These are phyloP conservation scores for Oxytorus armatus DNA, from an alignment of 2,888 invertebrate genomes.

Conservation along the genomic window DNA sequence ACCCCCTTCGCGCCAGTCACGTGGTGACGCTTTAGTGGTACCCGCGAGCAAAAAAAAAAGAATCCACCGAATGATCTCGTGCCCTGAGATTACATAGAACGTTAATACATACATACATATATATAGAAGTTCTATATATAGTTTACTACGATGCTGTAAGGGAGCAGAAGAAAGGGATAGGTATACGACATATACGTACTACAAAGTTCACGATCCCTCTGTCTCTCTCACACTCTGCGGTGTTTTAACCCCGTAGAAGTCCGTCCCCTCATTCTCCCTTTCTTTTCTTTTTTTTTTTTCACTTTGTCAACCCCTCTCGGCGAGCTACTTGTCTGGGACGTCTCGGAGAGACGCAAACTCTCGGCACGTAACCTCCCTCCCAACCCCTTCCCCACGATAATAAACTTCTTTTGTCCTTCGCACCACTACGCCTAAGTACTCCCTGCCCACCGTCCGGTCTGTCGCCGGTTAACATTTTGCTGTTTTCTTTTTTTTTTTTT, in stretches of 20 bases:
- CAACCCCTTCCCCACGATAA: conserved; percentile 69
- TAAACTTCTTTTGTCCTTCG: conserved; percentile 80
- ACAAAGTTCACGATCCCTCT: conserved; percentile 35
- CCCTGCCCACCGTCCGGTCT: conserved; percentile 63
- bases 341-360: conserved; percentile 58
- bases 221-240: conserved; percentile 13
- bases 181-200: conserved; percentile 1
- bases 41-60: conserved; percentile 44
- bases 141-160: conserved; percentile 15
- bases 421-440: conserved; percentile 63
- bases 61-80: conserved; percentile 50
- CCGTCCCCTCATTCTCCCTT: conserved; percentile 22
- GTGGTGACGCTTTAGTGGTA: conserved; percentile 48
- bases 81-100: conserved; percentile 4
- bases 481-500: conserved; percentile 28
- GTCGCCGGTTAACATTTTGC: conserved; percentile 61
- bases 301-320: conserved; percentile 64
- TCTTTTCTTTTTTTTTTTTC: conserved; percentile 49
- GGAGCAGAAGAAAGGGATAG: conserved; percentile 43
- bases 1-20: conserved; percentile 55
- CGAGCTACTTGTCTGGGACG: conserved; percentile 66
- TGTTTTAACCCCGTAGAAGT: conserved; percentile 53
- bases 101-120: not conserved
- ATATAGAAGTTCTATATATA: not conserved
- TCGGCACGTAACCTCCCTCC: conserved; percentile 36